phyloP scores from a whole-genome alignment of 2,797 vertebrate species.

The Morus bassanus region DNA sequence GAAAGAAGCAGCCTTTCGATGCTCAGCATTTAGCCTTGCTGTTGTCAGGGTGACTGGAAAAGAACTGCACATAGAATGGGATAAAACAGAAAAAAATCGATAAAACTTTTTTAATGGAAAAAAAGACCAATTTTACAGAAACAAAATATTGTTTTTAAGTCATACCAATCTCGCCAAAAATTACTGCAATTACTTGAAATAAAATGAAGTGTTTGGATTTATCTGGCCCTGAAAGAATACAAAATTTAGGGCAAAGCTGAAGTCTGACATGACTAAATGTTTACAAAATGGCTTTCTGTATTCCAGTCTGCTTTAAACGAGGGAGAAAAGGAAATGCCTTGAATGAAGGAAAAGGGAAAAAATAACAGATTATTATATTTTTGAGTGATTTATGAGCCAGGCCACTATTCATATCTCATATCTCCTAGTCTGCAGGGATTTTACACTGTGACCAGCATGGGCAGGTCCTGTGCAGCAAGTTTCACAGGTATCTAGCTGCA shows the following conservation, averaged over 20 bases:
- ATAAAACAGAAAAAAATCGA: not conserved
- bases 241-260: not conserved
- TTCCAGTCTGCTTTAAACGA: not conserved
- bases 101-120: not conserved
- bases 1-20: not conserved
- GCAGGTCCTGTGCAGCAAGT: not conserved
- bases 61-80: not conserved
- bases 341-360: not conserved
- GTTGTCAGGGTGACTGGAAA: constrained; percentile 48
- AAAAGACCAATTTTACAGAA: not conserved
- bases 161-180: not conserved
- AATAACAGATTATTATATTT: not conserved
- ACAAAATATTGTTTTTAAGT: not conserved
- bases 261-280: not conserved
- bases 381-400: not conserved
- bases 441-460: rapidly evolving
- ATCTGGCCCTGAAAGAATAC: not conserved
- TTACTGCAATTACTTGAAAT: not conserved
- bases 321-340: not conserved
- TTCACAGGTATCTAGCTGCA: not conserved
- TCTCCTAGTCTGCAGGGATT: not conserved
- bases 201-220: not conserved
- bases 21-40: not conserved
- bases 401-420: not conserved
- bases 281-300: not conserved